Evolutionary conservation across 2,888 invertebrate species (phyloP).

Genomic region (Agrotis ipsilon): DNA sequence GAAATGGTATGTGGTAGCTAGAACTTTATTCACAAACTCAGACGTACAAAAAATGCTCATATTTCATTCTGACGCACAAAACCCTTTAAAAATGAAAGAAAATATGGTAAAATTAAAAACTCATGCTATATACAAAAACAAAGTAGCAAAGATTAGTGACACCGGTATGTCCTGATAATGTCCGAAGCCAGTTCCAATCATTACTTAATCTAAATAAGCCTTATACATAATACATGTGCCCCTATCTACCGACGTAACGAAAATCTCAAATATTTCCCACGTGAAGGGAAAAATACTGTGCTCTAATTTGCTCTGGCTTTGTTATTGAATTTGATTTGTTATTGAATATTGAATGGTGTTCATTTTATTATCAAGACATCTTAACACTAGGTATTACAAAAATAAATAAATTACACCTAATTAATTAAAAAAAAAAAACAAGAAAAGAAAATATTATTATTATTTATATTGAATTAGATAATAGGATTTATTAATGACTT

Average conservation of each 20-base stretch:
- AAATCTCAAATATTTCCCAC: constrained; percentile 54
- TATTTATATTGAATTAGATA: no score
- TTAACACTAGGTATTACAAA: no score
- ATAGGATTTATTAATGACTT: constrained; percentile 12
- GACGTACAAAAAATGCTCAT: no score
- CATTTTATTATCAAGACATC: no score
- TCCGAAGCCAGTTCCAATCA: constrained; percentile 18
- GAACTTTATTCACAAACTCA: no score
- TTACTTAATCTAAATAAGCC: constrained; percentile 53
- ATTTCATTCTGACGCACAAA: no score
- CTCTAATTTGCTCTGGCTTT: constrained; percentile 1
- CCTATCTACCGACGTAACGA: constrained; percentile 40
- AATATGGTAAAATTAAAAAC: background rate
- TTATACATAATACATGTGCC: constrained; percentile 60
- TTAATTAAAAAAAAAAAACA: no score
- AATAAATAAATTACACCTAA: no score
- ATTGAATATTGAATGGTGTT: no score
- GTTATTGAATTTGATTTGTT: constrained; percentile 5
- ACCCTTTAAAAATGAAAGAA: background rate
- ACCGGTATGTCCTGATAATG: constrained; percentile 37
- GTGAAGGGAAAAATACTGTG: constrained; percentile 34
- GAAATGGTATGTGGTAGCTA: no score
- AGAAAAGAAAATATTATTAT: no score
- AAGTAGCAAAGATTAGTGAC: constrained; percentile 14
- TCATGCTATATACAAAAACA: constrained; percentile 8